Evolutionary conservation across 2,797 vertebrate genomes (phyloP), one percentile per base, ranked within the genome.

Genomic region (Graptemys geographica): DNA sequence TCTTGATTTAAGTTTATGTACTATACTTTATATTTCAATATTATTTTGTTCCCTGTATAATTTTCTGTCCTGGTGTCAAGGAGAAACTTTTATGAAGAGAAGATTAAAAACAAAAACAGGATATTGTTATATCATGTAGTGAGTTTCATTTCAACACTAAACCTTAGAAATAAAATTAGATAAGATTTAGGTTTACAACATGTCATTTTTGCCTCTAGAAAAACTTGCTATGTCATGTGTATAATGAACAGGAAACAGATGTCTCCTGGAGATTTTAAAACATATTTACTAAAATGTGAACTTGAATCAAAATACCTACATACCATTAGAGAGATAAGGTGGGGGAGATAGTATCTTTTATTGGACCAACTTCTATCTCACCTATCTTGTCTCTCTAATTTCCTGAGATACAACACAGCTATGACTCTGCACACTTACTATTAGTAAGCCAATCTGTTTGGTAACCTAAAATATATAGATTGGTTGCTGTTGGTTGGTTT

Each of bases 241-340:
- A 76, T 92, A 94, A 96, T 96, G 87, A 95, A 86, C 19, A 94
- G 76, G 59, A 97, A 41, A 86, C 90, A 82, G 93, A 74, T 87
- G 85, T 79, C 69, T 94, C 41, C 93, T 76, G 51, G 85, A 91
- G 95, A 94, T 84, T 79, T 89, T 89, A 83, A 83, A 57, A 33
- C 52, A 81, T 80, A 82, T 94, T 96, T 97, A 91, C 69, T 47
- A 74, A 33, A 96, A 78, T 19, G 90, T 16, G 69, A 56, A 6
- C 25, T 86, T 83, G 87, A 94, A 47, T 65, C 13, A 11, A 79
- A 93, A 80, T 9, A 31, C 0, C 5, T 59, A 51, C 69, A 33
- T 89, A 82, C 86, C 33, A 81, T 86, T 83, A 78, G 31, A 62
- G 11, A 62, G 57, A 62, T 62, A 62, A 31, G 57, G 31, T 65